phyloP scores from a whole-genome alignment of 2,888 invertebrate genomes.

The Hybos culiciformis region DNA sequence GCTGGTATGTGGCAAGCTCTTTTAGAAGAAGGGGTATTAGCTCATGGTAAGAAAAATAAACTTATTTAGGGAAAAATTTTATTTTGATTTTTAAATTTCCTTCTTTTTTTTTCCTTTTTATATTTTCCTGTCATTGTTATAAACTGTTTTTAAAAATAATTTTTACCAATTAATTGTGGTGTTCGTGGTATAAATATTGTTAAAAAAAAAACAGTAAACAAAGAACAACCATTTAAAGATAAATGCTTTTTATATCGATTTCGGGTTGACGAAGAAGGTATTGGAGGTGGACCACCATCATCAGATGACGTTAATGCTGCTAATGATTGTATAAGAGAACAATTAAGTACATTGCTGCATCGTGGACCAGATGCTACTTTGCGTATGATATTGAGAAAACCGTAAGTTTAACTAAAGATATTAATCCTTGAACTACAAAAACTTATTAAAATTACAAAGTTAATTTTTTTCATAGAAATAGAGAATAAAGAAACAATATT shows the following conservation, averaged over 20 bases:
- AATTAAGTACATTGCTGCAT: constrained; percentile 50
- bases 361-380: constrained; percentile 66
- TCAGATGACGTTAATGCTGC: constrained; percentile 48
- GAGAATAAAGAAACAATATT: no score
- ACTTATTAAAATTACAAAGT: no score
- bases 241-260: constrained; percentile 72
- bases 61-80: not conserved
- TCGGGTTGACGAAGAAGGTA: constrained; percentile 55
- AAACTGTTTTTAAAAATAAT: constrained; percentile 10
- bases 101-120: not conserved
- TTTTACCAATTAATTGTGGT: constrained; percentile 8
- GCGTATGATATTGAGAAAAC: constrained; percentile 65
- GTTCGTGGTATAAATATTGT: constrained; percentile 3
- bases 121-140: not conserved
- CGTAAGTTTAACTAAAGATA: constrained; percentile 40
- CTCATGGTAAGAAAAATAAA: constrained; percentile 46
- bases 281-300: constrained; percentile 41
- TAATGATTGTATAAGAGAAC: constrained; percentile 55
- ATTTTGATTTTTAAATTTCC: not conserved
- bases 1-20: constrained; percentile 75
- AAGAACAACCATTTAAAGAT: constrained; percentile 69
- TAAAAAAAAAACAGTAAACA: constrained; percentile 54
- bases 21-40: constrained; percentile 63
- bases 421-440: no score
- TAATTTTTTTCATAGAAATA: no score